Conservation (phyloP, 2,888 invertebrate species). For the Cetonia aurata region DNA sequence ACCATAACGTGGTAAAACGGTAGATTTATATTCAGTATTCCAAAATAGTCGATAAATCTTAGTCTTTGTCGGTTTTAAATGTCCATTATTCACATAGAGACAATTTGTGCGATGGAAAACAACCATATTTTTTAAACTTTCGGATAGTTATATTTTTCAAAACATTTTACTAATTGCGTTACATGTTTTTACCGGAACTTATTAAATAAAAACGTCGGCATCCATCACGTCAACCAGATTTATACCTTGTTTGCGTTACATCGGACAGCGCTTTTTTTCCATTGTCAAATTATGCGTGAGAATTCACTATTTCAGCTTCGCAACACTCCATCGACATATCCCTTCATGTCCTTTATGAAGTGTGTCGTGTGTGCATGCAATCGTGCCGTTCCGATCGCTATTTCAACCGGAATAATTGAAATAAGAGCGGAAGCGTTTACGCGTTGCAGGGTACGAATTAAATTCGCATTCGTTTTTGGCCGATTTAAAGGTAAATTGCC, state of each 20-base stretch:
- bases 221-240: slow-evolving; percentile 29
- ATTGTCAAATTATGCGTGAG: slow-evolving; percentile 35
- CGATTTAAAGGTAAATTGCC: slow-evolving; percentile 29
- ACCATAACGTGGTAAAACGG: slow-evolving; percentile 21
- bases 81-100: slow-evolving; percentile 43
- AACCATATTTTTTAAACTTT: slow-evolving; percentile 42
- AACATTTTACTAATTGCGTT: slow-evolving; percentile 44
- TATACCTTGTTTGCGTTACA: slow-evolving; percentile 33
- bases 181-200: slow-evolving; percentile 46
- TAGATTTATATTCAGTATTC: slow-evolving; percentile 36
- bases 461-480: slow-evolving; percentile 15
- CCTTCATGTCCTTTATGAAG: slow-evolving; percentile 18
- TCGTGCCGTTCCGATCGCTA: slow-evolving; percentile 5
- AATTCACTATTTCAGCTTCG: slow-evolving; percentile 26
- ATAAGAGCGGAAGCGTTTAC: slow-evolving; percentile 11
- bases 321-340: slow-evolving; percentile 11
- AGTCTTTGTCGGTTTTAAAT: slow-evolving; percentile 42
- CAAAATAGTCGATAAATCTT: slow-evolving; percentile 44
- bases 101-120: slow-evolving; percentile 43
- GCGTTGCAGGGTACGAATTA: slow-evolving; percentile 7
- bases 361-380: neutral
- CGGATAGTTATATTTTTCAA: slow-evolving; percentile 42
- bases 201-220: slow-evolving; percentile 42
- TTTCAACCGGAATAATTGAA: slow-evolving; percentile 18
- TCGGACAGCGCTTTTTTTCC: slow-evolving; percentile 15